Evolutionary conservation across 2,113 vertebrate species (phyloP).

Genomic region (Eptesicus fuscus): DNA sequence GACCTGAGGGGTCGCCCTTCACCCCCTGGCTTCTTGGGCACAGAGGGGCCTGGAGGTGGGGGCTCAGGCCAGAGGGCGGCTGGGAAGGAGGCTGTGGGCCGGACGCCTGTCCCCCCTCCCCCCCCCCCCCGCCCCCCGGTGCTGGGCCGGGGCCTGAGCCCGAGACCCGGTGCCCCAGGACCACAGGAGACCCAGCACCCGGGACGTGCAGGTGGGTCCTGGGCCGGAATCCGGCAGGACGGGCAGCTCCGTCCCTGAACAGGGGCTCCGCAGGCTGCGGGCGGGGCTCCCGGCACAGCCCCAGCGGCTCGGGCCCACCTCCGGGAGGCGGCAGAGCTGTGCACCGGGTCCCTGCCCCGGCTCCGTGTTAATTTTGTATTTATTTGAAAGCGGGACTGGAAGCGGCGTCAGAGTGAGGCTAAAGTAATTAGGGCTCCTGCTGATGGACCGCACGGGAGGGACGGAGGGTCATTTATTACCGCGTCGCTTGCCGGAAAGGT

Average conservation of each 20-base stretch:
- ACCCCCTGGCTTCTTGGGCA: neutral
- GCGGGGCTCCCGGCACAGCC: fast-evolving
- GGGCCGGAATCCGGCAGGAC: fast-evolving
- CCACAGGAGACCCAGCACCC: fast-evolving
- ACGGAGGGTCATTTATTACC: slow-evolving; percentile 86
- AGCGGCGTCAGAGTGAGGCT: slow-evolving; percentile 83
- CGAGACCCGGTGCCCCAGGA: fast-evolving
- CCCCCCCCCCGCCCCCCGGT: fast-evolving
- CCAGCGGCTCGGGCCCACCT: neutral
- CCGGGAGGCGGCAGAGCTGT: neutral
- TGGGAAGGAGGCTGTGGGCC: neutral
- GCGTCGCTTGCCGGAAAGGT: slow-evolving; percentile 87
- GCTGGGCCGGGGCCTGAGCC: no score
- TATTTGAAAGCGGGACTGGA: slow-evolving; percentile 82
- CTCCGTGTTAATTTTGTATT: slow-evolving; percentile 84
- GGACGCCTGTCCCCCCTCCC: fast-evolving
- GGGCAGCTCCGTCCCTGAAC: fast-evolving
- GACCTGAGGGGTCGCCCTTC: neutral
- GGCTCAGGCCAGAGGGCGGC: fast-evolving
- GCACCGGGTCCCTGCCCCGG: slow-evolving; percentile 53
- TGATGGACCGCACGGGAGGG: slow-evolving; percentile 85
- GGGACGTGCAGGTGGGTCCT: neutral
- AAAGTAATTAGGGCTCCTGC: slow-evolving; percentile 84
- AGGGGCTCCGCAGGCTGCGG: fast-evolving
- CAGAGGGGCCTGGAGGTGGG: neutral